Conservation (phyloP, 2,888 invertebrate species). For the Agrotis segetum region DNA sequence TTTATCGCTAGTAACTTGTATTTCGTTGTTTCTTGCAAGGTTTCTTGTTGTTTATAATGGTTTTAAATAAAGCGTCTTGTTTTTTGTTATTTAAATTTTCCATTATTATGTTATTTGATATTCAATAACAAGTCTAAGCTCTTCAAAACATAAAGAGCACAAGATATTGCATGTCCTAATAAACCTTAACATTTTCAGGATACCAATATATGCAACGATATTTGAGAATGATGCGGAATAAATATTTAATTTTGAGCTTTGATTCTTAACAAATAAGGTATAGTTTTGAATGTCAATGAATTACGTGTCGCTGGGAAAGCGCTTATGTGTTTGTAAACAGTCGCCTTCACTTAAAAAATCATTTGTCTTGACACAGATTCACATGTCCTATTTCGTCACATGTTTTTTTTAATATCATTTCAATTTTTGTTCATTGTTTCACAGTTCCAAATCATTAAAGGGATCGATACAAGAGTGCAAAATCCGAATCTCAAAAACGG, state of each 20-base stretch:
- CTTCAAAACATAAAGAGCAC: conserved; percentile 16
- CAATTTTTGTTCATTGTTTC: conserved; percentile 40
- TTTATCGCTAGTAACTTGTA: too few relatives aligned
- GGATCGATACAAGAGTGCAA: neutral
- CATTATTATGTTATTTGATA: conserved; percentile 1
- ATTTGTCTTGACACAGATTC: conserved; percentile 48
- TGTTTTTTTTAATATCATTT: conserved; percentile 29
- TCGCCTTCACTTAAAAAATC: conserved; percentile 47
- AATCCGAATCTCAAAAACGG: neutral
- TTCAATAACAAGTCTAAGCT: conserved; percentile 18
- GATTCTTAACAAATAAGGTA: conserved; percentile 64
- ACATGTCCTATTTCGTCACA: conserved; percentile 32
- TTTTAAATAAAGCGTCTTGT: neutral
- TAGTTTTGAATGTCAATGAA: conserved; percentile 59
- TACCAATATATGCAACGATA: conserved; percentile 80
- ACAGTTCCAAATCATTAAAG: conserved; percentile 1
- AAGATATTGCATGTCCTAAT: conserved; percentile 53
- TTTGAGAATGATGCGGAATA: conserved; percentile 82
- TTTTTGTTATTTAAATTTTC: neutral
- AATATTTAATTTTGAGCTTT: conserved; percentile 65
- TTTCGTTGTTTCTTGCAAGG: neutral
- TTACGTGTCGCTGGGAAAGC: conserved; percentile 69
- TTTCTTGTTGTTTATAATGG: conserved; percentile 9
- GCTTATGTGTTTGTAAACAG: conserved; percentile 70
- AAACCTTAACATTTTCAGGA: conserved; percentile 78